Percentiles rank a stretch among this genome's conserved stretches.
Evolutionary conservation across 2,888 invertebrate genomes (phyloP).

Genomic region (Tuta absoluta): DNA sequence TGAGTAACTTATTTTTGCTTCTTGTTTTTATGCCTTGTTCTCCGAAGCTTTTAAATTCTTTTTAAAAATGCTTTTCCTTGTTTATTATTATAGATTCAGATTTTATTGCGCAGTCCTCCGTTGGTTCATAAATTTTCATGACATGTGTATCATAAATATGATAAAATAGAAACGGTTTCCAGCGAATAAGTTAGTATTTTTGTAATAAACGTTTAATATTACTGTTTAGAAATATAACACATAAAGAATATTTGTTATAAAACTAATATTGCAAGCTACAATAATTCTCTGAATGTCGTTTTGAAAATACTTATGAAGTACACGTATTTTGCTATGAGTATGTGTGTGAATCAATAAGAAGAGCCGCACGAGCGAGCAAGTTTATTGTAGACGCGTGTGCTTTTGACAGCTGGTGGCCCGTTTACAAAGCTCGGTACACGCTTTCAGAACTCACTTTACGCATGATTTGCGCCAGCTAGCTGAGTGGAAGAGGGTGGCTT

Average conservation of each 20-base stretch:
- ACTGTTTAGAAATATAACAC: too few relatives aligned
- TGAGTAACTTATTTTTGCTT: too few relatives aligned
- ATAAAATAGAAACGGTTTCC: too few relatives aligned
- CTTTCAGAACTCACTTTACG: constrained; percentile 15
- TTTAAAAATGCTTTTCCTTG: background rate
- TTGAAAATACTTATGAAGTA: too few relatives aligned
- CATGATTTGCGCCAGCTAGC: constrained; percentile 4
- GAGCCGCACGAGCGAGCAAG: constrained; percentile 15
- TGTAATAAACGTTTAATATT: too few relatives aligned
- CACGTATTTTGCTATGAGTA: too few relatives aligned
- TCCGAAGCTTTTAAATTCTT: too few relatives aligned
- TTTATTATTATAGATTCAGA: background rate
- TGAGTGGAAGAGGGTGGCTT: constrained; percentile 9
- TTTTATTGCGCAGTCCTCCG: background rate
- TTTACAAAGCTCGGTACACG: constrained; percentile 17
- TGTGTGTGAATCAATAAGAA: background rate
- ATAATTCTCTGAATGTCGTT: too few relatives aligned
- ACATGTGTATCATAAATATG: background rate
- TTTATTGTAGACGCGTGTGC: constrained; percentile 19
- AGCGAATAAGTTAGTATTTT: too few relatives aligned
- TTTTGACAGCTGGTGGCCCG: constrained; percentile 21
- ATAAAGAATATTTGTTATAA: too few relatives aligned
- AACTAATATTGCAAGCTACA: too few relatives aligned
- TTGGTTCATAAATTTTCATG: background rate
- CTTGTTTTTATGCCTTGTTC: too few relatives aligned